Conservation (phyloP, 2,113 vertebrate species). For the Asarcornis scutulata region DNA sequence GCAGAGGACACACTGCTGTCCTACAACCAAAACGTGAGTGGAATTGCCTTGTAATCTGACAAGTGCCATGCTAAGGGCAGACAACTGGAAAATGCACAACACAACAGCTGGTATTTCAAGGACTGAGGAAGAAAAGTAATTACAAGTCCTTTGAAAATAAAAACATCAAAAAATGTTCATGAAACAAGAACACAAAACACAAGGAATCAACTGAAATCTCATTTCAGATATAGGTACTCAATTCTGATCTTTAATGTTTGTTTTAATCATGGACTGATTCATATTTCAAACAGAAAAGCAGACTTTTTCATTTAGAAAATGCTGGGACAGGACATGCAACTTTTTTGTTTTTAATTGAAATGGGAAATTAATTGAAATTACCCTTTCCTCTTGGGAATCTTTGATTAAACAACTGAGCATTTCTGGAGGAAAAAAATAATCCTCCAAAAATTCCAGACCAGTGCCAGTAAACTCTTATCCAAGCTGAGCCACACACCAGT, state of each 20-base stretch:
- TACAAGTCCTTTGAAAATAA: not conserved
- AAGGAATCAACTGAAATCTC: not conserved
- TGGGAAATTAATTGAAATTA: not conserved
- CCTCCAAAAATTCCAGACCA: not conserved
- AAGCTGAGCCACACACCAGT: not conserved
- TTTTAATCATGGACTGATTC: not conserved
- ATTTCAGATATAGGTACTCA: not conserved
- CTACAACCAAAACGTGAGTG: not conserved
- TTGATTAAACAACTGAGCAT: not conserved
- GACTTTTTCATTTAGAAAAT: not conserved
- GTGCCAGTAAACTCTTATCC: not conserved
- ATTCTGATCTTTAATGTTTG: not conserved
- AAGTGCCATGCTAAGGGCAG: not conserved
- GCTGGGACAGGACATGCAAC: not conserved
- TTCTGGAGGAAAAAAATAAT: not conserved
- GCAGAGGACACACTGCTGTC: rapidly evolving
- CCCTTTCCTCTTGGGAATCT: not conserved
- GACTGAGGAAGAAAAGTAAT: not conserved
- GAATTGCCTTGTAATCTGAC: not conserved
- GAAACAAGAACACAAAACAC: not conserved
- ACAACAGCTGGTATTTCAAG: not conserved
- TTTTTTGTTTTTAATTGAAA: not conserved
- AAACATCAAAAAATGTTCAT: not conserved
- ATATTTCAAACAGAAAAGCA: not conserved
- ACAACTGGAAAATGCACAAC: not conserved